Evolutionary conservation across 2,797 vertebrate species (phyloP), one percentile per base, ranked within the genome.

Genomic region (Alcedo quadribrachys): DNA sequence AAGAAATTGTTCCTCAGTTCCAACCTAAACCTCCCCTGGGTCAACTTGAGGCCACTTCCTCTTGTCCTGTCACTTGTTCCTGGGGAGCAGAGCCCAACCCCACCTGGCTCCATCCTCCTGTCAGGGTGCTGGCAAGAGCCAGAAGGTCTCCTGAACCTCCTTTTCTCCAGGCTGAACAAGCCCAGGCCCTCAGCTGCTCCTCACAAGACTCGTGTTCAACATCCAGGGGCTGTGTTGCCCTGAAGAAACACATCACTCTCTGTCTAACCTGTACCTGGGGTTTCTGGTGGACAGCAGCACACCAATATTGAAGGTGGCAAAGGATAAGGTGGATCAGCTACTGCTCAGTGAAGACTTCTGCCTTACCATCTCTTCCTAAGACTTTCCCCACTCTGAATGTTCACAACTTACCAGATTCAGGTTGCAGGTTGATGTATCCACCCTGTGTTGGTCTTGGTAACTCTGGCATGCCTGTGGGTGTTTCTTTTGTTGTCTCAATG

Each of bases 381-480:
- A 32, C 12, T 37, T 42, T 43, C 67, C 76, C 0, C 0, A 1
- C 24, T 24, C 20, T 0, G 2, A 30, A 12, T 37, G 0, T 4
- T 43, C 35, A 17, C 50, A 2, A 6, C 92, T 91, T 73, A 97
- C 96, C 94, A 5, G 46, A 3, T 28, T 8, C 3, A 0, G 95
- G 93, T 1, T 48, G 17, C 33, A 95, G 21, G 48, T 63, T 85
- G 94, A 94, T 92, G 68, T 75, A 16, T 24, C 96, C 96, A 0
- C 15, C 2, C 0, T 74, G 25, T 2, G 92, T 74, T 5, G 94
- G 60, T 17, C 4, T 43, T 0, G 19, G 65, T 5, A 85, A 1
- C 40, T 70, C 55, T 1, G 69, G 63, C 8, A 32, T 6, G 0
- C 1, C 37, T 3, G 16, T 0, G 0, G 91, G 35, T 20, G 25